These are phyloP conservation scores for Bothrops alternatus DNA, from an alignment of 2,797 vertebrate species.

Conservation along the genomic window DNA sequence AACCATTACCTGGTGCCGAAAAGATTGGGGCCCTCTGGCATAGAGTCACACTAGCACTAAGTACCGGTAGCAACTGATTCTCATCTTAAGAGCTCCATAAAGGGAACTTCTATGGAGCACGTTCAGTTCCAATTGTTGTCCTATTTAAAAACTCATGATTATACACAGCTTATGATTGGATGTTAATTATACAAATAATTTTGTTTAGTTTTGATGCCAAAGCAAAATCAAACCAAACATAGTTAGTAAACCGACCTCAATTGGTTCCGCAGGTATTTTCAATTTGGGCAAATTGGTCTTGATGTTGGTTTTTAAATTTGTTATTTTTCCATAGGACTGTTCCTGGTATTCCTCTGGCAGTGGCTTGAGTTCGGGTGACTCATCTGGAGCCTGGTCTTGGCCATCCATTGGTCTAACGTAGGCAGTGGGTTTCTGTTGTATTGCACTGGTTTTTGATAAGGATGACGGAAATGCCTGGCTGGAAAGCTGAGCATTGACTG, in stretches of 20 bases:
- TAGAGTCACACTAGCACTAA: neutral
- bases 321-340: conserved; percentile 72
- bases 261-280: conserved; percentile 75
- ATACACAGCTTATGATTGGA: neutral
- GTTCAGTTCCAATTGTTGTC: neutral
- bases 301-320: conserved; percentile 71
- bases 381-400: conserved; percentile 83
- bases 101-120: neutral
- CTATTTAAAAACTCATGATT: neutral
- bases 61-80: neutral
- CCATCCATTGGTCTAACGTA: conserved; percentile 96
- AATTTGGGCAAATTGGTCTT: conserved; percentile 77
- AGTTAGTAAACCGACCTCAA: conserved; percentile 77
- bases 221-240: neutral
- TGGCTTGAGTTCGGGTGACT: conserved; percentile 86
- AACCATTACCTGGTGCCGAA: too few species aligned
- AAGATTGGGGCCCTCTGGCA: neutral
- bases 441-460: conserved; percentile 78
- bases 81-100: neutral
- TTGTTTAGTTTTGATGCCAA: neutral
- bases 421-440: conserved; percentile 92
- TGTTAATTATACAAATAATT: neutral
- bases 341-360: conserved; percentile 74
- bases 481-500: conserved; percentile 69
- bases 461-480: conserved; percentile 82